Evolutionary conservation across 2,888 invertebrate species (phyloP), one percentile per base, ranked within the genome.

Genomic region (Himalopsyche anomala): DNA sequence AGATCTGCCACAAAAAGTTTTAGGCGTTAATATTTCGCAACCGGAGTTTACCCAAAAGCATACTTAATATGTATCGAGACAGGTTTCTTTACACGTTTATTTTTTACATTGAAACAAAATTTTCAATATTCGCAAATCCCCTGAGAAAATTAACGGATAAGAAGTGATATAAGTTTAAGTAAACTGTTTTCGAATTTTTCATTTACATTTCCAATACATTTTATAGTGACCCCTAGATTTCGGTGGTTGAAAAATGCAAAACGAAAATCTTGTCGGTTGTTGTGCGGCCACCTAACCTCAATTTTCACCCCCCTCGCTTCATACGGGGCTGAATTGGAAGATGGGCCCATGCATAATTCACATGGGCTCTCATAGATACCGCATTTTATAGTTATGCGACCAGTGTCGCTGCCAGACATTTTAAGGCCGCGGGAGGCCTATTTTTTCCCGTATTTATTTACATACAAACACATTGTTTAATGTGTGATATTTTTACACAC

Each of bases 271-370:
- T 74, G 74, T 74, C 12, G 12, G 74, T 74, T 74, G 74, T 74
- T 74, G 36, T 74, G 36, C 38, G 36, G 74, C 74, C 74, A 19
- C 36, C 74, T 74, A 74, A 74, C 38, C 36, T 74, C 74, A 74
- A 74, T 74, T 74, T 74, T 74, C 74, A 74, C n/a, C 74, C 74
- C 74, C 74, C 28, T 74, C 36, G 36, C 15, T 74, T 74, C 38
- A 12, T 74, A 38, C 12, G 74, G 38, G 28, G 36, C 19, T 36
- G 74, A 36, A 74, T 36, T 74, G 74, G 74, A 36, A 74, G 74
- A 74, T 74, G 74, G 36, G 36, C 74, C 74, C 79, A 36, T 86
- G 86, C 83, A 86, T 83, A 80, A 86, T 86, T 86, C 83, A 86
- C 80, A 51, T 51, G 74, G 38, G 74, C 19, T 62, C 40, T 42